Percentiles rank a stretch among this genome's conserved stretches.
phyloP scores from a whole-genome alignment of 2,888 invertebrate genomes.

The Zygaena filipendulae region DNA sequence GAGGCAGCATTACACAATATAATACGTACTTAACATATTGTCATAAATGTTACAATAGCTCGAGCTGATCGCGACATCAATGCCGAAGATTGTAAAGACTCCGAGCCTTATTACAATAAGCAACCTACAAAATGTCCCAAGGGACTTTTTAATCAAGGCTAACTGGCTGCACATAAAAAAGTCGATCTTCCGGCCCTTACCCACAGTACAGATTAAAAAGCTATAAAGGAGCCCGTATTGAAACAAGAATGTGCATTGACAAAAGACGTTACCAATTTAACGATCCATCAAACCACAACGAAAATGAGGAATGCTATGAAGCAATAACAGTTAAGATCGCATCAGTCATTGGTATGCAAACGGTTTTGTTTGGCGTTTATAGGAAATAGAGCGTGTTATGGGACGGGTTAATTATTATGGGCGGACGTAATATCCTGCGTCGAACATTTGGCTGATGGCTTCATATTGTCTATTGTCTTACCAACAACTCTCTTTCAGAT shows the following conservation, averaged over 20 bases:
- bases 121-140: no score
- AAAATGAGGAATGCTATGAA: neutral
- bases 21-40: no score
- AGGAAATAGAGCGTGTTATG: neutral
- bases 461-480: no score
- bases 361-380: neutral
- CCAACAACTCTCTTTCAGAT: no score
- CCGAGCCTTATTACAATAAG: no score
- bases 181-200: neutral
- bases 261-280: slow-evolving; percentile 15
- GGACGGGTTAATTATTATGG: neutral
- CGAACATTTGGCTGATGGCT: no score
- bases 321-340: neutral
- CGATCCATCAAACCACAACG: slow-evolving; percentile 11
- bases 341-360: neutral
- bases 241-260: slow-evolving; percentile 1
- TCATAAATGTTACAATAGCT: no score
- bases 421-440: no score
- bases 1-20: no score
- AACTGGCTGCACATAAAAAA: neutral
- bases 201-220: slow-evolving; percentile 13
- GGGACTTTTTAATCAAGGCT: neutral
- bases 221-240: slow-evolving; percentile 12
- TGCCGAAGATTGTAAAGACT: no score
- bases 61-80: no score